Evolutionary conservation across 2,113 vertebrate species (phyloP).

Genomic region (Calidris pygmaea): DNA sequence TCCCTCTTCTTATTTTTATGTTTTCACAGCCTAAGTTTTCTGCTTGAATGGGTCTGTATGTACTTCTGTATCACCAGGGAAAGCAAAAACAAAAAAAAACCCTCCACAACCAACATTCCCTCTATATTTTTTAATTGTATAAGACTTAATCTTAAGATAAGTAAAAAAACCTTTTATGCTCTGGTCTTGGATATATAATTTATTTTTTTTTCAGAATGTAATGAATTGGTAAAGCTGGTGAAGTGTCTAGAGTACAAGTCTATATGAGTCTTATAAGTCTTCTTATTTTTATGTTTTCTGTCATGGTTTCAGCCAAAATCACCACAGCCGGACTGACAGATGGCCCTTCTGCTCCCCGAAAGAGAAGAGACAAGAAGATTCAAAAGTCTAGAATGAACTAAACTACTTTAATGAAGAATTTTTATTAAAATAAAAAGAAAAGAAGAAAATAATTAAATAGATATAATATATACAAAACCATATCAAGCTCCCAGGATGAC

Average conservation of each 20-base stretch:
- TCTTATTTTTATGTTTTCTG: too few relatives aligned
- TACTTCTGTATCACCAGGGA: not conserved
- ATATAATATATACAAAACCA: too few relatives aligned
- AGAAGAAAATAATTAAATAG: too few relatives aligned
- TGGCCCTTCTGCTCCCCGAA: too few relatives aligned
- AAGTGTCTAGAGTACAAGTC: not conserved
- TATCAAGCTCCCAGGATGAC: too few relatives aligned
- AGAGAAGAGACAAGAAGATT: too few relatives aligned
- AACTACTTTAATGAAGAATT: too few relatives aligned
- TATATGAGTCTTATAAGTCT: not conserved
- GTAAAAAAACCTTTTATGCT: not conserved
- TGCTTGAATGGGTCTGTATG: not conserved
- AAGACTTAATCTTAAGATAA: not conserved
- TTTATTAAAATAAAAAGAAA: too few relatives aligned
- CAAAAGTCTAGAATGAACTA: too few relatives aligned
- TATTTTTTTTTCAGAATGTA: not conserved
- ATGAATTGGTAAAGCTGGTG: not conserved
- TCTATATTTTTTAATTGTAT: not conserved
- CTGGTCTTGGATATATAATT: not conserved
- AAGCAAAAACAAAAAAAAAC: accelerated
- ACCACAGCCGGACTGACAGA: too few relatives aligned
- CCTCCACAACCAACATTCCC: not conserved
- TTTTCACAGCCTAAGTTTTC: not conserved
- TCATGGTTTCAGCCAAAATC: too few relatives aligned
- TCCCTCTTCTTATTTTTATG: not conserved